Evolutionary conservation across 2,113 vertebrate genomes (phyloP).

Genomic region (Riparia riparia): DNA sequence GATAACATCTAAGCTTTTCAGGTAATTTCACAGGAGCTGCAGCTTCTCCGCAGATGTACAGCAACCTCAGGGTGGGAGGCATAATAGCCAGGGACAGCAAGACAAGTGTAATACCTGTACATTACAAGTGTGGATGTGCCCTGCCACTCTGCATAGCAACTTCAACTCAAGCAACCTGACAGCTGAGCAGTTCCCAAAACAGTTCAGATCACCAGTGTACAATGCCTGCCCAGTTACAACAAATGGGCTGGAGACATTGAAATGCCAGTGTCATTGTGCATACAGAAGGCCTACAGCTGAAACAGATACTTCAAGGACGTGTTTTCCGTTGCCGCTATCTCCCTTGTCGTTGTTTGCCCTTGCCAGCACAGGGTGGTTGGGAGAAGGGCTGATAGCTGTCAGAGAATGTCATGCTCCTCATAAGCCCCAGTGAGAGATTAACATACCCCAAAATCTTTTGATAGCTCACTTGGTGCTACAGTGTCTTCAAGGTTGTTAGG

Average conservation of each 20-base stretch:
- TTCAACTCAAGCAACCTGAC: background rate
- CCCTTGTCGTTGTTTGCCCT: background rate
- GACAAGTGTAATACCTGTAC: background rate
- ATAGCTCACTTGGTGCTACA: background rate
- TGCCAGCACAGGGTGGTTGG: background rate
- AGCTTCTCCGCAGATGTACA: background rate
- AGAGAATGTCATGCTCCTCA: background rate
- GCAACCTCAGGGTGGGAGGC: background rate
- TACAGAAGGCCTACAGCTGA: background rate
- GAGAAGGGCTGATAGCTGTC: background rate
- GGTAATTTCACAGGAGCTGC: background rate
- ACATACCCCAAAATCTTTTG: background rate
- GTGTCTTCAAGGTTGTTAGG: background rate
- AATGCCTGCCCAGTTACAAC: background rate
- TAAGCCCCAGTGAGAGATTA: background rate
- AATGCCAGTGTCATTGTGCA: background rate
- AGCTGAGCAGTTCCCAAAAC: background rate
- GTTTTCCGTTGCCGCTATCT: background rate
- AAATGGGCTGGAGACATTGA: background rate
- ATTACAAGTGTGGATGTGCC: background rate
- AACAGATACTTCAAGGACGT: background rate
- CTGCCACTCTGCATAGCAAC: background rate
- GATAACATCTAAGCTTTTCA: background rate
- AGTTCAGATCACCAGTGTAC: background rate
- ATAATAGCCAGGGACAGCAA: background rate